phyloP scores from a whole-genome alignment of 2,888 invertebrate genomes.

The Pomacea canaliculata region DNA sequence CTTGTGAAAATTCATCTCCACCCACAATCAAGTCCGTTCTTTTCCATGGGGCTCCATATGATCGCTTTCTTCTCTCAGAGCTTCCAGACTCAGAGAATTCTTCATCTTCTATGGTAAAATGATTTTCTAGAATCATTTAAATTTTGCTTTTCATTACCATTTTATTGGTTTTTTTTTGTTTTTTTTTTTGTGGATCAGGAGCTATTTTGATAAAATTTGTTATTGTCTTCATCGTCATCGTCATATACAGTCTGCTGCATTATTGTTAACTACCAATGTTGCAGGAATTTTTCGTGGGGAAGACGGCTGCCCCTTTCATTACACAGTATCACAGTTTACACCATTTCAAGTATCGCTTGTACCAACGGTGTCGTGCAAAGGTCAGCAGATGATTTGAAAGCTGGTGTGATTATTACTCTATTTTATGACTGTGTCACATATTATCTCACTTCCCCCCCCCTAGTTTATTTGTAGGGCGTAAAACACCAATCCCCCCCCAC shows the following conservation, averaged over 20 bases:
- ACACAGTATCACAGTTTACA: constrained; percentile 61
- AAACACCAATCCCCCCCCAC: background rate
- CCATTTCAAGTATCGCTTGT: constrained; percentile 64
- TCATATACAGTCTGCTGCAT: constrained; percentile 3
- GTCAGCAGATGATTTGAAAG: constrained; percentile 33
- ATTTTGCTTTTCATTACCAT: background rate
- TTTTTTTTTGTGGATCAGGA: background rate
- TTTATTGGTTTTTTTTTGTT: background rate
- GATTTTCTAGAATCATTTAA: too few relatives aligned
- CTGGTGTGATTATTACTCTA: too few relatives aligned
- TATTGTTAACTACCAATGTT: constrained; percentile 18
- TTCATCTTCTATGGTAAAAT: constrained; percentile 12
- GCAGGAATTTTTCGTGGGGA: constrained; percentile 64
- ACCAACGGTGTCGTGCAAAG: constrained; percentile 62
- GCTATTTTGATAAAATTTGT: background rate
- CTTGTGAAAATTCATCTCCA: constrained; percentile 57
- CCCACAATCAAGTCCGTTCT: constrained; percentile 62
- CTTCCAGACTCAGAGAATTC: constrained; percentile 16
- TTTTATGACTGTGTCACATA: too few relatives aligned
- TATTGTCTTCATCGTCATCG: background rate
- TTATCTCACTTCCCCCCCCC: too few relatives aligned
- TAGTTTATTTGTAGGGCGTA: too few relatives aligned
- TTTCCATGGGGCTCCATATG: constrained; percentile 58
- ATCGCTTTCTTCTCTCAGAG: constrained; percentile 42
- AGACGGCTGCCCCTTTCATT: constrained; percentile 56